phyloP scores from a whole-genome alignment of 2,113 vertebrate genomes.

The Tretioscincus oriximinensis region DNA sequence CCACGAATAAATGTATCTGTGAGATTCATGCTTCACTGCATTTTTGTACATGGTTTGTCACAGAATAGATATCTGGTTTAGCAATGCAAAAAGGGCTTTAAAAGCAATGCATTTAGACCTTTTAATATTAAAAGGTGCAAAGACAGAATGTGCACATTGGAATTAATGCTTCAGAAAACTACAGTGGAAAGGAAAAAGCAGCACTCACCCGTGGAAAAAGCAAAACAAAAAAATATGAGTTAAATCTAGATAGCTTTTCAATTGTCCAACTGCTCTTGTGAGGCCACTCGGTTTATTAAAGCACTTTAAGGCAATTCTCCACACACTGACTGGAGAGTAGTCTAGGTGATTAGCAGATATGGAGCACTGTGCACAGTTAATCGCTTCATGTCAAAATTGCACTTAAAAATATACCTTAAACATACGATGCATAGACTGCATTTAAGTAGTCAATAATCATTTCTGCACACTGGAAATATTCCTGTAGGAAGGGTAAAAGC shows the following conservation, averaged over 20 bases:
- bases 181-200: background rate
- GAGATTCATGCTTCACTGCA: slow-evolving; percentile 24
- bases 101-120: slow-evolving; percentile 37
- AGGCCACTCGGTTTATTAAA: slow-evolving; percentile 2
- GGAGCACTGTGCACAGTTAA: background rate
- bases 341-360: background rate
- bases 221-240: background rate
- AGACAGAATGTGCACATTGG: slow-evolving; percentile 38
- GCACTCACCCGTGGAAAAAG: background rate
- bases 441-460: no score
- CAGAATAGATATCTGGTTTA: slow-evolving; percentile 46
- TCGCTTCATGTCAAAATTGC: background rate
- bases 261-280: background rate
- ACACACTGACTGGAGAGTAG: no score
- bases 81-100: slow-evolving; percentile 35
- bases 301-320: background rate
- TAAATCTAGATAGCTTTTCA: slow-evolving; percentile 11
- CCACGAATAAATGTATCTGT: background rate
- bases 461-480: no score
- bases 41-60: background rate
- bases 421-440: no score
- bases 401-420: no score
- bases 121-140: slow-evolving; percentile 41
- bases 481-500: no score
- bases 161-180: background rate